Base-by-base conservation (phyloP, 1,140 invertebrate genomes). In the Scaptodrosophila lebanonensis region DNA sequence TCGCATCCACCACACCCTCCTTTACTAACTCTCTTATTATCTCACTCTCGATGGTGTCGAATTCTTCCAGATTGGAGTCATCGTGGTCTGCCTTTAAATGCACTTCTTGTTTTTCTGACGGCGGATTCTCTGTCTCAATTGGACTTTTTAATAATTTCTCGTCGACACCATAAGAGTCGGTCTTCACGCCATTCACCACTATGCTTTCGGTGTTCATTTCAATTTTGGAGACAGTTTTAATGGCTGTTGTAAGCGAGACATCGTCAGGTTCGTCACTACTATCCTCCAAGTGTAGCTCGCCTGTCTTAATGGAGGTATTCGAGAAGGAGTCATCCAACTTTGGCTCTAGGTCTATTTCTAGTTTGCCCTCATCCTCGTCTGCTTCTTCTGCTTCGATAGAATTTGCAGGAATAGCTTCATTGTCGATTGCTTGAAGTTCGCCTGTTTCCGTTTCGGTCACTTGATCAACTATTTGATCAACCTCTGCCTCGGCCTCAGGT, bases 31-130 rank as follows among this genome's bases (percentile, higher is more conserved):
- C 49, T 20, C 61, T 50, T 49, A 82, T 66, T 22, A 82, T 83
- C 29, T 83, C 82, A 13, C 67, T 63, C 6, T 75, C 83, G 2
- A 66, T n/a, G n/a, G n/a, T n/a, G n/a, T n/a, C n/a, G n/a, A n/a
- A n/a, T n/a, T n/a, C n/a, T n/a, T n/a, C n/a, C n/a, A n/a, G n/a
- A n/a, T n/a, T n/a, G n/a, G n/a, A 54, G 29, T 73, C 72, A 25
- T 84, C 68, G 7, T 61, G 62, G 8, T 63, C 61, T 3, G 49
- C 42, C 13, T 47, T n/a, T 6, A 18, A 1, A 2, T 15, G 17
- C 6, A 3, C 22, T 39, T 50, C 8, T 22, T 66, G 22, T 18
- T 20, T 8, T n/a, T n/a, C n/a, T n/a, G n/a, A n/a, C n/a, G n/a
- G n/a, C n/a, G n/a, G n/a, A n/a, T n/a, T n/a, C n/a, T n/a, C n/a